These are phyloP conservation scores for Nymphicus hollandicus DNA, from an alignment of 2,113 vertebrate genomes.

Conservation along the genomic window DNA sequence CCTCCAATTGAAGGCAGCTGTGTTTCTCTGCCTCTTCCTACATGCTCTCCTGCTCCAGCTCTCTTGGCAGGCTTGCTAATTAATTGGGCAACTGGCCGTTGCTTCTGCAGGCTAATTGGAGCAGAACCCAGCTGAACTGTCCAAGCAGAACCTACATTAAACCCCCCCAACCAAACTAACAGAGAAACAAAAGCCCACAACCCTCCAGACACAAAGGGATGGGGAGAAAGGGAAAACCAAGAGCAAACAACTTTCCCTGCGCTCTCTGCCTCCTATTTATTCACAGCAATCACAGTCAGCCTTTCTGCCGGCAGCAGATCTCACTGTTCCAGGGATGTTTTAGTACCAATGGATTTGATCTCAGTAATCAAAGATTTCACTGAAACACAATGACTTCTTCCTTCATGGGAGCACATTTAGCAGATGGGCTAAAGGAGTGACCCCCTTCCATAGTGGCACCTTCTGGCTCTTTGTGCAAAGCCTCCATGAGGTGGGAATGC, in stretches of 20 bases:
- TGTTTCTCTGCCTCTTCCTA: neutral
- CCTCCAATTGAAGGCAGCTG: neutral
- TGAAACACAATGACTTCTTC: neutral
- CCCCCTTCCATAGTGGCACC: too few relatives aligned
- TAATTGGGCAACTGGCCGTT: neutral
- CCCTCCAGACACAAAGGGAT: neutral
- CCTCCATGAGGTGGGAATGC: neutral
- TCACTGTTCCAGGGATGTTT: neutral
- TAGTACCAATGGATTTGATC: neutral
- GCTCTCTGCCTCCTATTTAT: neutral
- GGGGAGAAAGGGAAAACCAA: neutral
- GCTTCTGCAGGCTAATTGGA: conserved; percentile 4
- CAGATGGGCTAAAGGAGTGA: neutral
- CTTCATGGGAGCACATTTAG: neutral
- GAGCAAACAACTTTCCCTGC: neutral
- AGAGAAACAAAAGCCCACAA: neutral
- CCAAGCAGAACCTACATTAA: neutral
- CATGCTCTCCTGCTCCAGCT: neutral
- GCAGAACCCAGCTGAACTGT: neutral
- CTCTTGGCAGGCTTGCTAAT: neutral
- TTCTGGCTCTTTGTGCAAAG: neutral
- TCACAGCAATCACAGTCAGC: neutral
- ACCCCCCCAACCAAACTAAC: neutral
- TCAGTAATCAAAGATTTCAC: neutral
- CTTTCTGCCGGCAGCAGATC: neutral